Conservation (phyloP, 2,888 invertebrate species). For the Phengaris alcon region DNA sequence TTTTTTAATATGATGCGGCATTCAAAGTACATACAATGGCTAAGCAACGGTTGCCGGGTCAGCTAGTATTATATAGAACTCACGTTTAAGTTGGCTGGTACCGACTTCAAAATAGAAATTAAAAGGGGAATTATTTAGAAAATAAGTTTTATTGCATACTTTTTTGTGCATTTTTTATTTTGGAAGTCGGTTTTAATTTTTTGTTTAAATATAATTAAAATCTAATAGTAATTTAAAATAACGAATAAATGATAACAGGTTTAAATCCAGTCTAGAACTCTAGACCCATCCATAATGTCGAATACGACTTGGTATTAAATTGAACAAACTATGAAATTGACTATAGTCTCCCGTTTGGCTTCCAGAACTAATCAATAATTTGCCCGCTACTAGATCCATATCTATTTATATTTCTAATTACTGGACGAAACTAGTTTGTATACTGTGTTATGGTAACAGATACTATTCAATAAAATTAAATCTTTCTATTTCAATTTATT, state of each 20-base stretch:
- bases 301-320: background rate
- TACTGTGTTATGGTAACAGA: slow-evolving; percentile 16
- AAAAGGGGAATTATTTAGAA: too few relatives aligned
- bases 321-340: background rate
- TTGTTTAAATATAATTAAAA: too few relatives aligned
- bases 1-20: too few relatives aligned
- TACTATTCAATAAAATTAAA: background rate
- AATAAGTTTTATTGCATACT: too few relatives aligned
- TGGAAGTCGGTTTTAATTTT: too few relatives aligned
- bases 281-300: background rate
- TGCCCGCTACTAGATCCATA: slow-evolving; percentile 22
- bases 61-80: too few relatives aligned
- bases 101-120: too few relatives aligned
- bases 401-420: slow-evolving; percentile 20
- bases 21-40: too few relatives aligned
- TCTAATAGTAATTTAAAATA: background rate
- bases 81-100: too few relatives aligned
- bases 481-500: slow-evolving; percentile 2
- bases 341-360: slow-evolving; percentile 13
- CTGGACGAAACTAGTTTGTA: slow-evolving; percentile 12
- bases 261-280: background rate
- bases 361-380: slow-evolving; percentile 25
- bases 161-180: too few relatives aligned
- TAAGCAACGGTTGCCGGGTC: too few relatives aligned
- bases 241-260: background rate